phyloP scores from a whole-genome alignment of 2,113 vertebrate species.

The Xenotilapia longispinis region DNA sequence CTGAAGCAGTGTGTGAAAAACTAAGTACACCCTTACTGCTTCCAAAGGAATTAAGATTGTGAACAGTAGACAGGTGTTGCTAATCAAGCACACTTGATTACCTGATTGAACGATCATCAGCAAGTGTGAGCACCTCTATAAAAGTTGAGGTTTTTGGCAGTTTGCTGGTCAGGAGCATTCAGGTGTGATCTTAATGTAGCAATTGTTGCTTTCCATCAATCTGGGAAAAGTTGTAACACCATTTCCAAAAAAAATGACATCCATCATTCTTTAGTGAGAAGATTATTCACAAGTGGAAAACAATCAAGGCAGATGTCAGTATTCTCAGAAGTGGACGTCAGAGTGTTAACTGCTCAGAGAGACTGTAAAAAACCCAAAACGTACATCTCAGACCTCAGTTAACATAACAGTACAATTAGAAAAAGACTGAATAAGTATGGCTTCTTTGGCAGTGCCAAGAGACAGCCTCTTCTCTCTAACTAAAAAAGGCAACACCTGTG shows the following conservation, averaged over 20 bases:
- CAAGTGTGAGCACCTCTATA: background rate
- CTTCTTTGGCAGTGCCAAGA: background rate
- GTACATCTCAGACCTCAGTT: background rate
- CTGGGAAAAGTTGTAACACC: background rate
- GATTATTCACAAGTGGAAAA: background rate
- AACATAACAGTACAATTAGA: background rate
- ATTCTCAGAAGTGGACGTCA: background rate
- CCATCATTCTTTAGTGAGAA: background rate
- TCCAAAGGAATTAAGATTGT: background rate
- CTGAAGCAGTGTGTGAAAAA: background rate
- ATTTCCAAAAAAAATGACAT: background rate
- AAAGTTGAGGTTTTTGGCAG: background rate
- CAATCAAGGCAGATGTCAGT: background rate
- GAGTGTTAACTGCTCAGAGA: background rate
- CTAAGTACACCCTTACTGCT: background rate
- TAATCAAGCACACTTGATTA: background rate
- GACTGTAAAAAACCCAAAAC: background rate
- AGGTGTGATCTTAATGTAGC: background rate
- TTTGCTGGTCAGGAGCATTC: background rate
- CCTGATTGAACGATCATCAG: background rate
- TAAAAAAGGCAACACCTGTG: background rate
- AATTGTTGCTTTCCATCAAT: background rate
- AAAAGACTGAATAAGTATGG: background rate
- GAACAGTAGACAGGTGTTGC: background rate
- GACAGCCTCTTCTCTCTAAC: background rate